Evolutionary conservation across 1,140 invertebrate species (phyloP), one percentile per base, ranked within the genome.

Genomic region (Phymastichus coffea): DNA sequence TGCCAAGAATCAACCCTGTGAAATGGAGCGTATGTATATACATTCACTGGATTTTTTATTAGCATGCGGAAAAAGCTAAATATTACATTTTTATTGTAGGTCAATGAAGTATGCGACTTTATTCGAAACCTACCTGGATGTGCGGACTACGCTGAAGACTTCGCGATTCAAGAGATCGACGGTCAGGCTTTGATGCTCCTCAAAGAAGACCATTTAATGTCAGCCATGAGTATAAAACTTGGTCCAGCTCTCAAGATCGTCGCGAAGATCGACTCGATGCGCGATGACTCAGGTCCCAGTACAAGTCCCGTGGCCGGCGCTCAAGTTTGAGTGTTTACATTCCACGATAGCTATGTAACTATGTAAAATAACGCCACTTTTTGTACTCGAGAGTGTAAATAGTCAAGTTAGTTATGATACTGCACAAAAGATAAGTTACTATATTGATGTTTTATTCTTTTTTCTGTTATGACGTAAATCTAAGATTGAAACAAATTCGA

Each of bases 161-260:
- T 98, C 81, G 85, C 89, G 1, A 87, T 92, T 49, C 94, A 98
- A 73, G 95, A 98, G 79, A 97, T 98, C 63, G 95, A 98, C 72
- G 95, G 95, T 0, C 93, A 97, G 73, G 95, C 95, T 6, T 76
- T 98, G 19, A 86, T 97, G 82, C 80, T 98, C 41, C 85, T 98
- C n/a, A 94, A 95, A 73, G 94, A 94, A 61, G 94, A 97, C 70
- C 94, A 98, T 80, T 79, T 98, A 9, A 96, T 97, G 83, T 90
- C 89, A 25, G 91, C 93, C 4, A 95, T 98, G 87, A 90, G 88
- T 30, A 97, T 98, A 84, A 97, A 97, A 71, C 83, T 98, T 0
- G 95, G 95, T 1, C 95, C 95, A 0, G 95, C 95, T 1, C 80
- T 98, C 14, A 98, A 98, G 80, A 95, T 98, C 37, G 93, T 94